Evolutionary conservation across 2,888 invertebrate genomes (phyloP).

Genomic region (Apotomis betuletana): DNA sequence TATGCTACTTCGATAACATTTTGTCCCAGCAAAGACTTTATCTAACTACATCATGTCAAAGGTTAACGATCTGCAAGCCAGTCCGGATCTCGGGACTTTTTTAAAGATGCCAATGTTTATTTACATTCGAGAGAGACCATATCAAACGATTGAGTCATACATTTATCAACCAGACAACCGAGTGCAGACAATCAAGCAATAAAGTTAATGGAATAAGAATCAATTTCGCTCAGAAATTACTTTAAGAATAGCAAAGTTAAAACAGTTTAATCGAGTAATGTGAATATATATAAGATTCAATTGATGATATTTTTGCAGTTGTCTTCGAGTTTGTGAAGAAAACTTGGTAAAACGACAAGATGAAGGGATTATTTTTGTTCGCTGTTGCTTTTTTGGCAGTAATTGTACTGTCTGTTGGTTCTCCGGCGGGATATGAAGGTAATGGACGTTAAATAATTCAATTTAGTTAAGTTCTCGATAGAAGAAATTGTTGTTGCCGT

Average conservation of each 20-base stretch:
- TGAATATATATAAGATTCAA: conserved; percentile 20
- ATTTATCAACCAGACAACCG: neutral
- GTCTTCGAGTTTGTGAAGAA: neutral
- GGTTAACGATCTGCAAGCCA: neutral
- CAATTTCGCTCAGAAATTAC: neutral
- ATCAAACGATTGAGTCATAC: conserved; percentile 3
- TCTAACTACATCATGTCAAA: neutral
- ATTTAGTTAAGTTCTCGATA: too few relatives aligned
- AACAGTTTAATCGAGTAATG: too few relatives aligned
- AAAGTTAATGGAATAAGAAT: neutral
- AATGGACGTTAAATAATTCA: neutral
- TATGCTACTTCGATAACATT: neutral
- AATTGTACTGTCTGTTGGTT: neutral
- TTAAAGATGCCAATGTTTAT: neutral
- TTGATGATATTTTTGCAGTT: neutral
- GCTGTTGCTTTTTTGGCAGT: conserved; percentile 6
- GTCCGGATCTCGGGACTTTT: neutral
- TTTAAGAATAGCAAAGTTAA: neutral
- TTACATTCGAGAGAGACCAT: neutral
- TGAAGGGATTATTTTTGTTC: conserved; percentile 18
- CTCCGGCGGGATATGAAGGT: conserved; percentile 12
- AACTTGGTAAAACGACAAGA: neutral
- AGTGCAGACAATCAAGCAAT: neutral
- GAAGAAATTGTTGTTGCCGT: too few relatives aligned
- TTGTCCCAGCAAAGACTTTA: neutral